Evolutionary conservation across 2,888 invertebrate species (phyloP), one percentile per base, ranked within the genome.

Genomic region (Pristionchus maxplancki): DNA sequence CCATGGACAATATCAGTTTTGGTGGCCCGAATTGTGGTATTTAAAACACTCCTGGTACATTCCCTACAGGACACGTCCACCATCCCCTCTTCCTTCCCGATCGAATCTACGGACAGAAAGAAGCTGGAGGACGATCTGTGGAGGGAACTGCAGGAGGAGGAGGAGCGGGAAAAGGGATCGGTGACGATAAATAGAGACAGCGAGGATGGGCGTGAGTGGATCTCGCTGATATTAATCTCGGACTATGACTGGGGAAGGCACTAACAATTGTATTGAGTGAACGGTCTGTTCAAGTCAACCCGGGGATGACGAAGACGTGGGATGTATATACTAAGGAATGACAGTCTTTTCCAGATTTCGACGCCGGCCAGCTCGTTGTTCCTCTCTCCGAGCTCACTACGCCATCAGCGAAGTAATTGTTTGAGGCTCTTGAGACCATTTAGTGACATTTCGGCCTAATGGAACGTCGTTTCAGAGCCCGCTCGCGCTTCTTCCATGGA

Each of bases 71-170:
- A 78, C 24, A 0, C 78, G 0, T 78, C 78, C 6, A 78, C 53
- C 28, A 28, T 85, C 40, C 85, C 64, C 13, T 40, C 85, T 40
- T 85, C 85, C 5, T 85, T 64, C 20, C 85, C 85, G 1, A 85
- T 85, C n/a, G 85, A 62, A 28, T 31, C 53, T 6, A 24, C 50
- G 15, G 85, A 85, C 5, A 15, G 37, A 44, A 24, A n/a, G 62
- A 85, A 34, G 20, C 64, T 85, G 13, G 85, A 85, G 44, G 85
- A n/a, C 48, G 62, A 85, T 40, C 11, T 85, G 28, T 85, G 85
- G 85, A 85, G 28, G 85, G 85, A 85, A 64, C 2, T 85, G n/a
- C 64, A 58, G 58, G 58, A 37, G 40, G 85, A 85, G 17, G 85
- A 85, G n/a, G 85, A 85, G 13, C 37, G 48, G 40, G 64, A 48